Conservation (phyloP, 2,113 vertebrate species). For the Jaculus jaculus region DNA sequence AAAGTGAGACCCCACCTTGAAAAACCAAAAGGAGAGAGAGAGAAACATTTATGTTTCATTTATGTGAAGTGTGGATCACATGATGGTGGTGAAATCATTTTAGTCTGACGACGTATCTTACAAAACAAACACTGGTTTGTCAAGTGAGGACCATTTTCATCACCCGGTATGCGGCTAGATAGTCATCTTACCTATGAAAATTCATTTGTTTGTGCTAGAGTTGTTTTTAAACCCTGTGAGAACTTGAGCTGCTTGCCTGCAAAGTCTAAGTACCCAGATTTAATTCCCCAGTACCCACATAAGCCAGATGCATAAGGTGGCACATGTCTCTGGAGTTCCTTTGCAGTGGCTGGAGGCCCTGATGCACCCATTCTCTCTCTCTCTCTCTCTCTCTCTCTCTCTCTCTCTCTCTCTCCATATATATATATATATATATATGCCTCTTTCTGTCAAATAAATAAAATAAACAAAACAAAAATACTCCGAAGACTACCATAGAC, state of each 20-base stretch:
- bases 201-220: neutral
- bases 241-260: neutral
- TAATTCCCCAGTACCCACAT: too few relatives aligned
- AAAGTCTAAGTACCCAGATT: too few relatives aligned
- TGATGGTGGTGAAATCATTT: neutral
- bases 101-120: neutral
- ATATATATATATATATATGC: too few relatives aligned
- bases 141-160: neutral
- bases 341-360: too few relatives aligned
- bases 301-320: too few relatives aligned
- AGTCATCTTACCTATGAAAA: neutral
- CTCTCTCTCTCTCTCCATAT: neutral
- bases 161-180: neutral
- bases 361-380: neutral
- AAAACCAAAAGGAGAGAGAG: neutral
- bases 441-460: too few relatives aligned
- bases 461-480: too few relatives aligned
- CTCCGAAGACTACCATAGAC: too few relatives aligned
- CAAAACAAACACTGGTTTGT: neutral
- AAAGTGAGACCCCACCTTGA: neutral
- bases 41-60: neutral
- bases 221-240: neutral
- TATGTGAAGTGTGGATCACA: neutral
- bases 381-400: too few relatives aligned
- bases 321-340: too few relatives aligned